Percentiles rank a stretch among this genome's conserved stretches.
These are phyloP conservation scores for Zoroaster sp. DNA, from an alignment of 53 echinoderm and acorn worm species.

Conservation along the genomic window DNA sequence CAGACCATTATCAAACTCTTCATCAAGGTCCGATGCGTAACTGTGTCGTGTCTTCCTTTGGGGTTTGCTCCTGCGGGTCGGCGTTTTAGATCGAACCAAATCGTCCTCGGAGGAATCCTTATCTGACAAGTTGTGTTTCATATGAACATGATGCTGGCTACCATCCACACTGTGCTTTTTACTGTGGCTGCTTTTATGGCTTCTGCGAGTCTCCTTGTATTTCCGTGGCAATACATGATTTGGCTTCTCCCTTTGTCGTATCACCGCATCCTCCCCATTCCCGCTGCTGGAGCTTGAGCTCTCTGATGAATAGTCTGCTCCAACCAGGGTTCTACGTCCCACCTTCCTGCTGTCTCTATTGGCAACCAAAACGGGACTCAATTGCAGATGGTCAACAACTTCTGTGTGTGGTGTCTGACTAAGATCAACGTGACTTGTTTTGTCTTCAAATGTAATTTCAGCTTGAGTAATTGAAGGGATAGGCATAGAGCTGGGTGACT, in stretches of 20 bases:
- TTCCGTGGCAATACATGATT: constrained; percentile 16
- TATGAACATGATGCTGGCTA: neutral
- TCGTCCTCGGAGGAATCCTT: constrained; percentile 23
- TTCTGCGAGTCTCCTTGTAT: constrained; percentile 21
- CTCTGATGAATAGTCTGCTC: neutral
- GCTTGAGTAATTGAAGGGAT: neutral
- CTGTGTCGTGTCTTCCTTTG: neutral
- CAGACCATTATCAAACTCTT: constrained; percentile 32
- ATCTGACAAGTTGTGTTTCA: neutral
- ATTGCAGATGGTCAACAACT: neutral
- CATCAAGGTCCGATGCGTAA: neutral
- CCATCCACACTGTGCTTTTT: neutral
- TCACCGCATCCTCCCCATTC: neutral
- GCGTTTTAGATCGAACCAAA: neutral
- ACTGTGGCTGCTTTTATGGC: constrained; percentile 11
- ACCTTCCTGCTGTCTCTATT: neutral
- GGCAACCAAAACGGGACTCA: neutral
- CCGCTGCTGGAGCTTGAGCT: neutral
- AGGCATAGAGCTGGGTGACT: neutral
- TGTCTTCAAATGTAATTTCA: neutral
- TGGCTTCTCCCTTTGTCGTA: constrained; percentile 18
- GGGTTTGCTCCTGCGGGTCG: neutral
- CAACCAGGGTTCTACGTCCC: neutral
- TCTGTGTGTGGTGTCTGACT: neutral
- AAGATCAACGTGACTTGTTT: neutral